Evolutionary conservation across 2,888 invertebrate species (phyloP).

Genomic region (Ennomos erosarius): DNA sequence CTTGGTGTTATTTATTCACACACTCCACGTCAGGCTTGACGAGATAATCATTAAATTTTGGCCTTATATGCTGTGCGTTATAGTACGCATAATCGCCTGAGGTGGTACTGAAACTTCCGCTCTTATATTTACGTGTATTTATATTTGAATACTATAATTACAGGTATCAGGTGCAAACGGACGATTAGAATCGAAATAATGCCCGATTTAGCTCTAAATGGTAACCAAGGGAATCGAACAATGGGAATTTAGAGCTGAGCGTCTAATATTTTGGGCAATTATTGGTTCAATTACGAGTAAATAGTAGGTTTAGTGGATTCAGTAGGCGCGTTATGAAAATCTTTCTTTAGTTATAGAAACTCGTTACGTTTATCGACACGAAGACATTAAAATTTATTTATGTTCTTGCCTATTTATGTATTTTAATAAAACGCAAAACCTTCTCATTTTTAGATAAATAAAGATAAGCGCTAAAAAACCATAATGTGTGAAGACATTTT

Average conservation of each 20-base stretch:
- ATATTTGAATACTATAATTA: constrained; percentile 18
- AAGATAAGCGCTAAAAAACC: no score
- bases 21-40: no score
- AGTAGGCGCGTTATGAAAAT: constrained; percentile 3
- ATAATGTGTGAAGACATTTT: no score
- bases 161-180: constrained; percentile 52
- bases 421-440: no score
- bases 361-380: neutral
- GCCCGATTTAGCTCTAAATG: constrained; percentile 53
- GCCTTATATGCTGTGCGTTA: no score
- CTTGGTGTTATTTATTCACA: no score
- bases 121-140: neutral
- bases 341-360: neutral
- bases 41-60: neutral
- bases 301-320: constrained; percentile 33
- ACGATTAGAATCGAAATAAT: constrained; percentile 57
- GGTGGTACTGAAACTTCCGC: no score
- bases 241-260: constrained; percentile 31
- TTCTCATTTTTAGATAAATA: no score
- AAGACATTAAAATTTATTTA: neutral
- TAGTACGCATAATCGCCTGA: no score
- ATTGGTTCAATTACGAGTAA: constrained; percentile 40
- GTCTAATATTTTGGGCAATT: constrained; percentile 46
- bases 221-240: constrained; percentile 49
- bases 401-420: no score